Evolutionary conservation across 1,140 invertebrate species (phyloP), one percentile per base, ranked within the genome.

Genomic region (Paraescarpia echinospica): DNA sequence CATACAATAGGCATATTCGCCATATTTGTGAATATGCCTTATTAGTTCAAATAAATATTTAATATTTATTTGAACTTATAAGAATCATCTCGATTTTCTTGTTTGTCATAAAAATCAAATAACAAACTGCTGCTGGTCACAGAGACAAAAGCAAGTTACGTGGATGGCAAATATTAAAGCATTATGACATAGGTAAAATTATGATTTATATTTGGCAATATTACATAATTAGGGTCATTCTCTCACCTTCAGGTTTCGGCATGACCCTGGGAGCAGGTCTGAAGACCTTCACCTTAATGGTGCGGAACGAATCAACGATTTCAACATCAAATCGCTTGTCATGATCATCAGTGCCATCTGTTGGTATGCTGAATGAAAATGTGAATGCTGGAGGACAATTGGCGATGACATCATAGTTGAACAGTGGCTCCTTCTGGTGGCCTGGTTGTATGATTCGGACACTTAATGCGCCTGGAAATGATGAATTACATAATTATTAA

Each of bases 211-310:
- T 34, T 90, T 90, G 91, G 41, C n/a, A 88, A 31, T 77, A 77
- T 77, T 77, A 77, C 22, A 31, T 77, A 77, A 77, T 77, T 77
- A 77, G 9, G 9, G 59, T 4, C 9, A 77, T 31, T 77, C 59
- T 34, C 92, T 77, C 31, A 92, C 93, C 93, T 33, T 90, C 34
- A 33, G 48, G 92, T 91, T 93, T 90, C 59, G 59, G 31, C 27
- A 90, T 91, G 31, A 91, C n/a, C 27, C 35, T 92, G 31, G 93
- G 93, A 27, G 90, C 92, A 27, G 93, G 93, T 88, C 93, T 93
- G 90, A 92, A 92, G 35, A 93, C 92, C 27, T 92, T 93, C 35
- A 93, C 33, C 33, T 93, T 92, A 91, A 93, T 93, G 14, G 92
- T 93, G 12, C 93, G 89, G 90, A 91, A 92, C 1, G 89, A 35